Conservation (phyloP, 2,888 invertebrate species). For the Rotaria socialis region DNA sequence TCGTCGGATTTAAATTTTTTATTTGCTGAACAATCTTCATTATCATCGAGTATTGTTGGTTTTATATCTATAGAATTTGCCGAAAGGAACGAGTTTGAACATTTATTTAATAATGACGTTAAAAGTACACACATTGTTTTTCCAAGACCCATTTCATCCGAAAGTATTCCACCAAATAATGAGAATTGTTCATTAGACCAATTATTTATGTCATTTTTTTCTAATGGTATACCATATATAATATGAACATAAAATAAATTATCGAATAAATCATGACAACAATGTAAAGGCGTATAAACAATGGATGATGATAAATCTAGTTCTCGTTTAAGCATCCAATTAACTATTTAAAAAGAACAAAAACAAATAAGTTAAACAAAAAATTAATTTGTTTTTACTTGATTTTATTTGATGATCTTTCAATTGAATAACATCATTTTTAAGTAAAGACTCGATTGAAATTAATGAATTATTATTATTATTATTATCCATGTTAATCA, state of each 20-base stretch:
- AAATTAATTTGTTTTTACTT: no score
- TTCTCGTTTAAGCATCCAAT: conserved; percentile 24
- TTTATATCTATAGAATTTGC: neutral
- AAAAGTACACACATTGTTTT: conserved; percentile 5
- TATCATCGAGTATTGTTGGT: neutral
- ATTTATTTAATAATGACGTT: conserved; percentile 1
- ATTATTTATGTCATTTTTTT: neutral
- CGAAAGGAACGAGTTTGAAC: neutral
- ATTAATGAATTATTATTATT: no score
- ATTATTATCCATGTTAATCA: neutral
- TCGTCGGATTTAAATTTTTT: neutral
- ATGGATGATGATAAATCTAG: neutral
- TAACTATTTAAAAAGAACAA: neutral
- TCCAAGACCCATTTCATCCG: conserved; percentile 11
- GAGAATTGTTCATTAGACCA: neutral
- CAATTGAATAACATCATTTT: conserved; percentile 2
- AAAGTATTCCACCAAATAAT: neutral
- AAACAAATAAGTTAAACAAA: no score
- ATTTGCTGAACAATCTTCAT: neutral
- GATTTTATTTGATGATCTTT: conserved; percentile 21
- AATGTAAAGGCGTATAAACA: neutral
- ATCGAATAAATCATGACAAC: neutral
- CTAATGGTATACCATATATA: neutral
- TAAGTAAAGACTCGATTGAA: neutral
- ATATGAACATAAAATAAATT: neutral